phyloP scores from a whole-genome alignment of 2,888 invertebrate genomes.

The Argynnis bischoffii region DNA sequence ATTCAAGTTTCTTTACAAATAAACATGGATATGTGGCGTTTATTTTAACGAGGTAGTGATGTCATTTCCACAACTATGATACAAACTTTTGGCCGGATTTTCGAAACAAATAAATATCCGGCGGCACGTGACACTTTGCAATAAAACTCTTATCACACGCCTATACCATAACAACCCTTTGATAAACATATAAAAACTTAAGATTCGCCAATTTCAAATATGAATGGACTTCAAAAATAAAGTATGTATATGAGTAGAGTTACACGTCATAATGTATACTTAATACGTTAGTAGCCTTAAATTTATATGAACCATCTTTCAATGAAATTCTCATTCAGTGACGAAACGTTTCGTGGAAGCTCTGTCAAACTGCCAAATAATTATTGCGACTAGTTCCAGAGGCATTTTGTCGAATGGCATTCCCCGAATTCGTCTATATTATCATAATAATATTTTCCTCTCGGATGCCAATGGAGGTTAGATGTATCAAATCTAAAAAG shows the following conservation, averaged over 20 bases:
- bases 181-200: too few relatives aligned
- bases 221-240: too few relatives aligned
- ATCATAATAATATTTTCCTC: conserved; percentile 22
- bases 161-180: not conserved
- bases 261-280: too few relatives aligned
- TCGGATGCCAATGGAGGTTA: not conserved
- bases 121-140: conserved; percentile 13
- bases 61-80: conserved; percentile 22
- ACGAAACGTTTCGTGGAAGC: conserved; percentile 30
- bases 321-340: conserved; percentile 37
- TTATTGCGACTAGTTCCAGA: conserved; percentile 12
- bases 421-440: conserved; percentile 21
- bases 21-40: too few relatives aligned
- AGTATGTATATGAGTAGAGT: too few relatives aligned
- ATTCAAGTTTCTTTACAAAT: too few relatives aligned
- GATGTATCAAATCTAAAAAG: conserved; percentile 4
- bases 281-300: not conserved
- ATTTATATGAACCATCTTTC: conserved; percentile 20
- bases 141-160: conserved; percentile 4
- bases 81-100: conserved; percentile 26
- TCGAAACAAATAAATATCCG: conserved; percentile 31
- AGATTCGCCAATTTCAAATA: too few relatives aligned
- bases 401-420: conserved; percentile 20
- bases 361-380: conserved; percentile 23
- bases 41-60: not conserved